Conservation (phyloP, 2,113 vertebrate genomes). For the Varanus salvator region DNA sequence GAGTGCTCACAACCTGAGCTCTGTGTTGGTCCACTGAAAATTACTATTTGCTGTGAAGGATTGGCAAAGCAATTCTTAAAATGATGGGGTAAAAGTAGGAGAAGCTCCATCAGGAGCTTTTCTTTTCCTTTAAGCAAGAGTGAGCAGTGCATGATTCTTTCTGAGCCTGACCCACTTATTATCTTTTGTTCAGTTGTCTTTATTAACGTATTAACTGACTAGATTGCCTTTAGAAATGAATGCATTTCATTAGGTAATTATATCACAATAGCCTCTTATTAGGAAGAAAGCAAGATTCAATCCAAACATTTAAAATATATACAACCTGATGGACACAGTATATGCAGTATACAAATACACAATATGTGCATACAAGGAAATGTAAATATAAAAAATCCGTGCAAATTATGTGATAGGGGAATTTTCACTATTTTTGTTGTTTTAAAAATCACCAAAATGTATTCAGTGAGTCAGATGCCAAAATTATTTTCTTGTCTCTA, state of each 20-base stretch:
- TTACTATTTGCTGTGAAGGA: conserved; percentile 81
- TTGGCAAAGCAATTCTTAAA: conserved; percentile 82
- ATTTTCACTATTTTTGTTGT: conserved; percentile 2
- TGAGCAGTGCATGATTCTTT: conserved; percentile 46
- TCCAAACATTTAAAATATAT: conserved; percentile 59
- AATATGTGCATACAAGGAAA: conserved; percentile 30
- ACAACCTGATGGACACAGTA: conserved; percentile 46
- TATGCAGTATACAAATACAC: conserved; percentile 26
- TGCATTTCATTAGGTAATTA: conserved; percentile 69
- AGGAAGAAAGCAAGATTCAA: conserved; percentile 68
- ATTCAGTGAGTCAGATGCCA: conserved; percentile 69
- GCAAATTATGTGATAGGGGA: conserved; percentile 52
- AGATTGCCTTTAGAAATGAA: conserved; percentile 65
- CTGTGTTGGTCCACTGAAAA: conserved; percentile 77
- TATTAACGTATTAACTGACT: conserved; percentile 76
- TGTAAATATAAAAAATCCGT: conserved; percentile 44
- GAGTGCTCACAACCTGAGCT: conserved; percentile 74
- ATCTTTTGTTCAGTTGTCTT: conserved; percentile 70
- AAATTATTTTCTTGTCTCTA: conserved; percentile 32
- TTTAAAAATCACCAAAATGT: conserved; percentile 59
- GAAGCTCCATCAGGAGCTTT: conserved; percentile 70
- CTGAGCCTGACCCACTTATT: conserved; percentile 69
- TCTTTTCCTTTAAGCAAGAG: conserved; percentile 69
- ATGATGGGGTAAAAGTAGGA: conserved; percentile 74
- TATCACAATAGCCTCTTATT: conserved; percentile 62